phyloP scores from a whole-genome alignment of 2,797 vertebrate species.

The Distichodus sexfasciatus region DNA sequence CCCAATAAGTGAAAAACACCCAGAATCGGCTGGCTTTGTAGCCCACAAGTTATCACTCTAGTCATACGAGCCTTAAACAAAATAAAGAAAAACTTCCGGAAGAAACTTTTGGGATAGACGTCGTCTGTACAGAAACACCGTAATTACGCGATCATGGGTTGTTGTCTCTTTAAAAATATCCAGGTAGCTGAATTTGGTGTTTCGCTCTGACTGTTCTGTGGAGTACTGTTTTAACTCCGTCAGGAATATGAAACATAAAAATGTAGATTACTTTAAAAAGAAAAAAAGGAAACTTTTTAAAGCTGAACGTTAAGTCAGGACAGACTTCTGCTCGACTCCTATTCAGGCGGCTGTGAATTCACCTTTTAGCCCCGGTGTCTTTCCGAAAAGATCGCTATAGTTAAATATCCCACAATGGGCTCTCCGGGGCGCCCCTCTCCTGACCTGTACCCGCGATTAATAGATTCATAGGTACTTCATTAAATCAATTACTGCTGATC shows the following conservation, averaged over 20 bases:
- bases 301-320: too few relatives aligned
- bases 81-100: constrained; percentile 56
- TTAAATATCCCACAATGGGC: constrained; percentile 86
- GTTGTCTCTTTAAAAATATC: constrained; percentile 43
- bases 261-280: too few relatives aligned
- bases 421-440: constrained; percentile 77
- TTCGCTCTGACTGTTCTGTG: too few relatives aligned
- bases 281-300: too few relatives aligned
- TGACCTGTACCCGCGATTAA: constrained; percentile 86
- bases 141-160: constrained; percentile 55
- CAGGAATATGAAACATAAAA: constrained; percentile 23
- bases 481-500: constrained; percentile 91
- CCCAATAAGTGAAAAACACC: constrained; percentile 69
- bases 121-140: constrained; percentile 60
- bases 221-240: background rate
- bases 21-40: constrained; percentile 69
- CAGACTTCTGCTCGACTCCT: too few relatives aligned
- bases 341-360: constrained; percentile 80
- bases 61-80: constrained; percentile 67
- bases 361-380: constrained; percentile 90
- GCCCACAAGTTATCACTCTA: constrained; percentile 68
- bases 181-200: constrained; percentile 3
- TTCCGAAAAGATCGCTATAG: constrained; percentile 83
- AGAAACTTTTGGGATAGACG: constrained; percentile 56
- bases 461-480: constrained; percentile 91